Percentiles rank a stretch among this genome's conserved stretches.
Conservation (phyloP, 2,113 vertebrate genomes). For the Porphyrio hochstetteri region DNA sequence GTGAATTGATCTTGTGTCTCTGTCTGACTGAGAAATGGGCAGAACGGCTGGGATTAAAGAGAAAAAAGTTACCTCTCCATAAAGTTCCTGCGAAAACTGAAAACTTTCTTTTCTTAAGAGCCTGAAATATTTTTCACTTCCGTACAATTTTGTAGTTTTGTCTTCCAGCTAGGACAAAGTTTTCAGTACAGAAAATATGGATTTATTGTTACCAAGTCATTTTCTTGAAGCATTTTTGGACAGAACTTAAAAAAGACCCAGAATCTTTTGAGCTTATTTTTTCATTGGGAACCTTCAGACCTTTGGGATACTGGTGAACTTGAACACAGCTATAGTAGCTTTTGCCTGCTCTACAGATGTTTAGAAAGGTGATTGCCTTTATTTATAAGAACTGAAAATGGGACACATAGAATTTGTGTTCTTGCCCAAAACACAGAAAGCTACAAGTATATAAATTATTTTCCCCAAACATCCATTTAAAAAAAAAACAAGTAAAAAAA, state of each 20-base stretch:
- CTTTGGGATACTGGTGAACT: neutral
- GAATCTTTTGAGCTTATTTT: neutral
- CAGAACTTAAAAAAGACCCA: neutral
- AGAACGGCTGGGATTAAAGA: neutral
- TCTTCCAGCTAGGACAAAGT: neutral
- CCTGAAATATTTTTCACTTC: neutral
- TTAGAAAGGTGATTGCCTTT: neutral
- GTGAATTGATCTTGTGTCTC: neutral
- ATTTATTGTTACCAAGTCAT: neutral
- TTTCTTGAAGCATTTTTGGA: neutral
- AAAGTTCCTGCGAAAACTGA: neutral
- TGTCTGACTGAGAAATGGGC: neutral
- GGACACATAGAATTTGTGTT: neutral
- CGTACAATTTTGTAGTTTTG: neutral
- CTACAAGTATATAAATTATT: neutral
- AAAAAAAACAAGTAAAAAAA: no score
- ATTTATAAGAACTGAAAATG: neutral
- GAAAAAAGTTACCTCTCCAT: neutral
- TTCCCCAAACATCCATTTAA: neutral
- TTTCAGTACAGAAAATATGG: neutral
- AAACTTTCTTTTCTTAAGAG: neutral
- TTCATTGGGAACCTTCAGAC: neutral
- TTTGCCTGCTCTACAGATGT: neutral
- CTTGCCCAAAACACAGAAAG: neutral
- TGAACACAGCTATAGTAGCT: neutral